Conservation (phyloP, 1,140 invertebrate genomes). For the Aradophagus sp. region DNA sequence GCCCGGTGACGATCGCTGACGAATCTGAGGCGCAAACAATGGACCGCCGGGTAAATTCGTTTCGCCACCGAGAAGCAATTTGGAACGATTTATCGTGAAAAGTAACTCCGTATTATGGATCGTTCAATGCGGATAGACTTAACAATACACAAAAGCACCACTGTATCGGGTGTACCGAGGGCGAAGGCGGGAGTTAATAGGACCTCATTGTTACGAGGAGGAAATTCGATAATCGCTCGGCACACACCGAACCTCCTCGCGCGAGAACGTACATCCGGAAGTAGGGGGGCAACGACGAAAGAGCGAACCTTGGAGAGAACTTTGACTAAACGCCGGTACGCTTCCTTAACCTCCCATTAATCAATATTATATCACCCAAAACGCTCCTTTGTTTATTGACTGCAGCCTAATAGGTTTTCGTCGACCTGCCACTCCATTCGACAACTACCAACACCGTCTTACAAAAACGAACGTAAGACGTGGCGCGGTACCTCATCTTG, state of each 20-base stretch:
- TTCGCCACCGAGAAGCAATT: constrained; percentile 65
- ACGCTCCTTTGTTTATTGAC: constrained; percentile 76
- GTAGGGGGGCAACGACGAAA: constrained; percentile 49
- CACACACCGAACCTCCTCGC: constrained; percentile 68
- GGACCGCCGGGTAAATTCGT: constrained; percentile 50
- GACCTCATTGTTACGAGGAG: constrained; percentile 75
- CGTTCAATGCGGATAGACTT: constrained; percentile 73
- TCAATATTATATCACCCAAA: constrained; percentile 76
- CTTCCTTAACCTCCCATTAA: constrained; percentile 76
- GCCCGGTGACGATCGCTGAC: constrained; percentile 10
- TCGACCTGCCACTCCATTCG: constrained; percentile 60
- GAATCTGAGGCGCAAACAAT: constrained; percentile 38
- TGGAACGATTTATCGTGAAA: constrained; percentile 71
- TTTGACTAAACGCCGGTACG: constrained; percentile 75
- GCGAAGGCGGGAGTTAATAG: constrained; percentile 74
- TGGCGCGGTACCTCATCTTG: constrained; percentile 42
- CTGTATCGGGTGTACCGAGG: constrained; percentile 70
- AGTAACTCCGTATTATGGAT: constrained; percentile 72
- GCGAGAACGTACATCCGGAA: constrained; percentile 56
- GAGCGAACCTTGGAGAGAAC: constrained; percentile 71
- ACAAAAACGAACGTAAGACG: constrained; percentile 56
- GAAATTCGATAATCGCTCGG: constrained; percentile 76
- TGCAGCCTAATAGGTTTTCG: constrained; percentile 74
- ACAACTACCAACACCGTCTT: constrained; percentile 53
- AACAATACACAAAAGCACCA: constrained; percentile 74